These are phyloP conservation scores for Euwallacea fornicatus DNA, from an alignment of 1,140 invertebrate species.

Conservation along the genomic window DNA sequence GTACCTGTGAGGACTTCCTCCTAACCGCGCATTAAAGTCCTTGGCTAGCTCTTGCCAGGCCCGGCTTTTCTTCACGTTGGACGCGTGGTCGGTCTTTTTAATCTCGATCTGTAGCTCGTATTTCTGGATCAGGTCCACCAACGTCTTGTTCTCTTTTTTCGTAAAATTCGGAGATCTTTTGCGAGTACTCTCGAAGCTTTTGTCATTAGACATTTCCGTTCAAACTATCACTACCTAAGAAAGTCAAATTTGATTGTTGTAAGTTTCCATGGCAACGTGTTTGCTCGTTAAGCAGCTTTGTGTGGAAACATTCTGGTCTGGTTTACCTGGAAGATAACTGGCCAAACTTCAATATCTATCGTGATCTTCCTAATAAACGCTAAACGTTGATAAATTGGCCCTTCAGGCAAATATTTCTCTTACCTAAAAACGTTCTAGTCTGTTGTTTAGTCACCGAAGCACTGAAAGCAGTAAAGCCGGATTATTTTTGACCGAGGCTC, in stretches of 20 bases:
- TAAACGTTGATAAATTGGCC: too few species aligned
- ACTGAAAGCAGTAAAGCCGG: slow-evolving; percentile 5
- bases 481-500: slow-evolving; percentile 22
- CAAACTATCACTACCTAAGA: not conserved
- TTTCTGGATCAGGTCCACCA: slow-evolving; percentile 6
- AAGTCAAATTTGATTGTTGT: too few species aligned
- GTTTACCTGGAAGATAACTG: too few species aligned
- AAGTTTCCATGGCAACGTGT: too few species aligned
- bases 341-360: too few species aligned
- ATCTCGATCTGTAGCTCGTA: slow-evolving; percentile 9
- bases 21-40: slow-evolving; percentile 14
- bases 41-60: slow-evolving; percentile 22
- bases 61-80: slow-evolving; percentile 8
- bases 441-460: too few species aligned
- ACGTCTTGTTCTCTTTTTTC: slow-evolving; percentile 3
- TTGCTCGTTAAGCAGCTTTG: too few species aligned
- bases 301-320: too few species aligned
- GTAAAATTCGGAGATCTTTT: slow-evolving; percentile 17
- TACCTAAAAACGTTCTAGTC: too few species aligned
- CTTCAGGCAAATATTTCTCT: too few species aligned
- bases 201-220: not conserved
- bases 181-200: not conserved
- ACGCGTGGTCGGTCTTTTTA: slow-evolving; percentile 14
- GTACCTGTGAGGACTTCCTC: slow-evolving; percentile 20
- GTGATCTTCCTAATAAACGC: too few species aligned